A percentile compares a stretch with the other conserved stretches of the same genome.
phyloP scores from a whole-genome alignment of 2,888 invertebrate genomes.

The Shargacucullia verbasci region DNA sequence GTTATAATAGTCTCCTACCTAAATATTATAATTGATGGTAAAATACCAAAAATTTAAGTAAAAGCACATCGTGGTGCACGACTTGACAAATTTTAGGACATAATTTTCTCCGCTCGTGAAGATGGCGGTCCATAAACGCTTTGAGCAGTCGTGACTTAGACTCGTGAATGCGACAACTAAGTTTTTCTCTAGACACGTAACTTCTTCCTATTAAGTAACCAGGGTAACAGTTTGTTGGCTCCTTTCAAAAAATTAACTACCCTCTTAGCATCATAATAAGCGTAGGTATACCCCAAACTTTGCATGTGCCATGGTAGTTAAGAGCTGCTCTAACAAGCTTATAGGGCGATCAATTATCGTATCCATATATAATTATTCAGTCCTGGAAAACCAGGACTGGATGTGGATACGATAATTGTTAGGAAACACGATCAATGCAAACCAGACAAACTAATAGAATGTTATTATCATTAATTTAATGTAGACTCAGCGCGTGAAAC shows the following conservation, averaged over 20 bases:
- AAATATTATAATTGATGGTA: slow-evolving; percentile 2
- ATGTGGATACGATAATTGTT: too few relatives aligned
- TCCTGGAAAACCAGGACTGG: too few relatives aligned
- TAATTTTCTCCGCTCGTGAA: slow-evolving; percentile 67
- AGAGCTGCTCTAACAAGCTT: too few relatives aligned
- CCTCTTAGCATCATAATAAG: too few relatives aligned
- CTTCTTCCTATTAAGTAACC: slow-evolving; percentile 5
- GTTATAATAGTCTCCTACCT: too few relatives aligned
- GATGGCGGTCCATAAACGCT: slow-evolving; percentile 43
- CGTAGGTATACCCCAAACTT: too few relatives aligned
- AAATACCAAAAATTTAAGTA: slow-evolving; percentile 52
- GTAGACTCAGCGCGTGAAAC: background rate
- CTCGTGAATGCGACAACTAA: slow-evolving; percentile 9
- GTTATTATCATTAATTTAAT: slow-evolving; percentile 13
- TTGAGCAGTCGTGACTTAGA: slow-evolving; percentile 35
- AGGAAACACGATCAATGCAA: background rate
- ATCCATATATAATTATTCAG: too few relatives aligned
- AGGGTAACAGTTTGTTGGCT: too few relatives aligned
- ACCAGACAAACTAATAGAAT: slow-evolving; percentile 5
- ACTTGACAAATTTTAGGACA: slow-evolving; percentile 50
- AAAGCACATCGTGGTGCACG: slow-evolving; percentile 64
- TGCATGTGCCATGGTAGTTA: too few relatives aligned
- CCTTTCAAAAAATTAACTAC: too few relatives aligned
- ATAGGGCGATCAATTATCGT: too few relatives aligned
- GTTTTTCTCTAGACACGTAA: slow-evolving; percentile 13